A percentile compares a stretch with the other conserved stretches of the same genome.
These are phyloP conservation scores for Neelides folsomi DNA, from an alignment of 2,888 invertebrate genomes.

Conservation along the genomic window DNA sequence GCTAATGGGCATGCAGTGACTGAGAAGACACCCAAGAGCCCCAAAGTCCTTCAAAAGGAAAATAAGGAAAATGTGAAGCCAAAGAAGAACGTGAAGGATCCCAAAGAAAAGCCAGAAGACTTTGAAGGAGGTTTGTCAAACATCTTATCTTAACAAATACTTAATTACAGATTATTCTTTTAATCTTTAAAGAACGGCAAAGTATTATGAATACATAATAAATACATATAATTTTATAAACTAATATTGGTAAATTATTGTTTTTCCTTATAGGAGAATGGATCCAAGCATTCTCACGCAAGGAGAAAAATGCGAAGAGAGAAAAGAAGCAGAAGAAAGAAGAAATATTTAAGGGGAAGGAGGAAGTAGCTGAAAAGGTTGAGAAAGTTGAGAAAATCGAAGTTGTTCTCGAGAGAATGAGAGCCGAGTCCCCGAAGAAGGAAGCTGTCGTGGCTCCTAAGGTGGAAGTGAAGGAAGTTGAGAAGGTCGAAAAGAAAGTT, in stretches of 20 bases:
- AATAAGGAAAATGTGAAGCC: constrained; percentile 29
- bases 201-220: no score
- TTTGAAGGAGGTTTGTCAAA: constrained; percentile 20
- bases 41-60: constrained; percentile 13
- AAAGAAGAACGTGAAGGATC: constrained; percentile 24
- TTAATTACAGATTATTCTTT: no score
- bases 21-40: constrained; percentile 21
- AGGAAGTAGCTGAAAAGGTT: constrained; percentile 48
- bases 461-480: constrained; percentile 32
- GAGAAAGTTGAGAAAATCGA: neutral
- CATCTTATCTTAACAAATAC: neutral
- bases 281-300: constrained; percentile 55
- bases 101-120: constrained; percentile 35
- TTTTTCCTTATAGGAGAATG: constrained; percentile 46
- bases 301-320: constrained; percentile 59
- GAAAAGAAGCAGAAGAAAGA: constrained; percentile 38
- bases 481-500: constrained; percentile 29
- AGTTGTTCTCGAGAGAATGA: neutral
- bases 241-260: no score
- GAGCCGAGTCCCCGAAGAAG: constrained; percentile 43
- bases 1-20: constrained; percentile 35
- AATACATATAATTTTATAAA: no score
- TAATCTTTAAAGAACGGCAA: no score
- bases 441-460: constrained; percentile 38
- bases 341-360: constrained; percentile 43